Evolutionary conservation across 2,888 invertebrate species (phyloP).

Genomic region (Ennomos fuscantarius): DNA sequence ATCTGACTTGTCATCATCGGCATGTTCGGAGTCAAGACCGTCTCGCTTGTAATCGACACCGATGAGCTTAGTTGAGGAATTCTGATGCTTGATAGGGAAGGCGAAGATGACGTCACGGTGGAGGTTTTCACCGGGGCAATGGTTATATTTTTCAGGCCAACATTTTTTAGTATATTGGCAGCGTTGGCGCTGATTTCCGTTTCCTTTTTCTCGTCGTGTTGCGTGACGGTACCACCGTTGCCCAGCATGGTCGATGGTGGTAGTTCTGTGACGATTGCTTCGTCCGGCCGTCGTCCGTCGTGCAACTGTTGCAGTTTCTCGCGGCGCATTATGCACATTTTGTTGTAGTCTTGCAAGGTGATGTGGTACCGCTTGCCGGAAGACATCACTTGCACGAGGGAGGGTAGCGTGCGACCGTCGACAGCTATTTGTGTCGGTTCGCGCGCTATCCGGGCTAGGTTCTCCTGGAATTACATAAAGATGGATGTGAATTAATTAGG

Average conservation of each 20-base stretch:
- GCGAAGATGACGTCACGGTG: constrained; percentile 69
- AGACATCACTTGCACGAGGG: constrained; percentile 90
- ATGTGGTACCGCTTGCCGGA: constrained; percentile 92
- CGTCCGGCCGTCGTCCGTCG: constrained; percentile 65
- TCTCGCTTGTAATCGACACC: constrained; percentile 67
- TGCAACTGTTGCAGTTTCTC: constrained; percentile 87
- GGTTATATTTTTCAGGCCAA: constrained; percentile 79
- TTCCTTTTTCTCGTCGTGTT: constrained; percentile 60
- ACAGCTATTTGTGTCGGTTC: constrained; percentile 84
- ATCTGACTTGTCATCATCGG: constrained; percentile 61
- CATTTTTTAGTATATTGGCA: constrained; percentile 77
- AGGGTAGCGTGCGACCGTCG: constrained; percentile 85
- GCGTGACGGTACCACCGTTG: constrained; percentile 70
- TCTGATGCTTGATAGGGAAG: constrained; percentile 61
- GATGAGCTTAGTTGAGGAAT: constrained; percentile 67
- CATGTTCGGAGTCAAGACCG: constrained; percentile 50
- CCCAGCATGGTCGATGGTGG: constrained; percentile 70
- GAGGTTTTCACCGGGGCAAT: constrained; percentile 75
- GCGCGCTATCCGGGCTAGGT: constrained; percentile 67
- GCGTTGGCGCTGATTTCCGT: constrained; percentile 67
- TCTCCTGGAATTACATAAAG: constrained; percentile 60
- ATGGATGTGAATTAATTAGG: too few relatives aligned
- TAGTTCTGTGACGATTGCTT: constrained; percentile 69
- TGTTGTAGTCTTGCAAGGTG: constrained; percentile 91
- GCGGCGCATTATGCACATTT: constrained; percentile 89